Base-by-base conservation (phyloP, 30 jellyfish, hydroid and myxozoan species). In the Aurelia sp. region DNA sequence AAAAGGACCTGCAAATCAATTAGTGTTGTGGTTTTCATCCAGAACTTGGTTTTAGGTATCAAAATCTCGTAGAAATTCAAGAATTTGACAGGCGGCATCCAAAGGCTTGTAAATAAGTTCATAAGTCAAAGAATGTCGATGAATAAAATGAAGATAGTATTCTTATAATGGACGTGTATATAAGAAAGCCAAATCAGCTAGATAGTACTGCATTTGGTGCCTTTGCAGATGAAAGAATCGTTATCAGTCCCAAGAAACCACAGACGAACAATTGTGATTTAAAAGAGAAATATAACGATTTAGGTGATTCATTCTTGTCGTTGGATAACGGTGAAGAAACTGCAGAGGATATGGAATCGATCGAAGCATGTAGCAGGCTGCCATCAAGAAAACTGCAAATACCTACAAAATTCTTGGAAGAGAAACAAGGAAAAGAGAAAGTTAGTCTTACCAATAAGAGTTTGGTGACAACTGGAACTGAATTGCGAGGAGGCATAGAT, bases 281-380 rank as follows among this genome's bases (percentile, higher is more conserved):
- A 44, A 35, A 67, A 67, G 74, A 68, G 71, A 70, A 64, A 40
- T 82, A 59, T 30, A 50, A 74, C 78, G 62, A 40, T 24, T 27
- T 82, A 30, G 92, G 92, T 10, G 71, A 82, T 57, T 82, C 92
- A 33, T n/a, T 70, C 19, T 31, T 78, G 30, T 66, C 89, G 2
- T 13, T 62, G 38, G 78, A 66, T 40, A 64, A 40, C 63, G 80
- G 55, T 60, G 71, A 57, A 1, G 71, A 24, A 38, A 20, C 31
- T 8, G 71, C 33, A 11, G 21, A 35, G 68, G 61, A 57, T 8
- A 55, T 76, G 77, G 60, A 47, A 30, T 33, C 35, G 5, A 33
- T 27, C 22, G 77, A 64, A 8, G 78, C 55, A n/a, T 17, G 60
- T 4, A 31, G 74, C 59, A 75, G 22, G 52, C 8, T 35, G 80